These are phyloP conservation scores for Cydia fagiglandana DNA, from an alignment of 1,140 invertebrate species.

Conservation along the genomic window DNA sequence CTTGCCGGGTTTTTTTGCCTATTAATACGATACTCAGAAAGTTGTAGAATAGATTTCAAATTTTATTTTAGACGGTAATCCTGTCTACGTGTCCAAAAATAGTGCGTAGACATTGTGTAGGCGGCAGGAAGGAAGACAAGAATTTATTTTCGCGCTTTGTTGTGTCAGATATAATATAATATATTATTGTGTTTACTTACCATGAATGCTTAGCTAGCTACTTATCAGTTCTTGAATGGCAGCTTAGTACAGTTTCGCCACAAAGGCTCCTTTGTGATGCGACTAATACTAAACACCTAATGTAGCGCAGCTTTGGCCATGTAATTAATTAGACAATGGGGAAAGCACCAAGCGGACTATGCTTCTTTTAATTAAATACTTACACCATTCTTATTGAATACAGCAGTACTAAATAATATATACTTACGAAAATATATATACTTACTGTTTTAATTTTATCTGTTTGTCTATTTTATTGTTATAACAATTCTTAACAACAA, in stretches of 20 bases:
- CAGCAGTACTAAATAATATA: background rate
- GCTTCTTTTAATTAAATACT: slow-evolving; percentile 1
- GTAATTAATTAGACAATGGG: slow-evolving; percentile 6
- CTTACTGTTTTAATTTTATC: too few species aligned
- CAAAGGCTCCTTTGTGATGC: slow-evolving; percentile 9
- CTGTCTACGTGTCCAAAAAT: too few species aligned
- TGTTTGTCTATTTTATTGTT: background rate
- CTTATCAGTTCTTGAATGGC: background rate
- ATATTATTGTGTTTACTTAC: too few species aligned
- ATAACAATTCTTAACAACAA: background rate
- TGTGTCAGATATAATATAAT: too few species aligned
- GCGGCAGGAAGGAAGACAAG: too few species aligned
- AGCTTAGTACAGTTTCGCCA: background rate
- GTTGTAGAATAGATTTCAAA: too few species aligned
- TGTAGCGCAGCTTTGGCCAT: background rate
- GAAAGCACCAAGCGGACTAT: background rate
- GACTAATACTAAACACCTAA: slow-evolving; percentile 17
- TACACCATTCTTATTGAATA: background rate
- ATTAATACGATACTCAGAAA: too few species aligned
- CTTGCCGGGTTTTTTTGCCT: too few species aligned
- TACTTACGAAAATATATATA: background rate
- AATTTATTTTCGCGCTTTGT: too few species aligned
- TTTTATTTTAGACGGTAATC: too few species aligned
- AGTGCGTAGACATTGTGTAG: too few species aligned
- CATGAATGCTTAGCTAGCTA: background rate